Percentiles rank a stretch among this genome's conserved stretches.
These are phyloP conservation scores for Propithecus deckenii DNA, from an alignment of 2,797 vertebrate genomes.

Conservation along the genomic window DNA sequence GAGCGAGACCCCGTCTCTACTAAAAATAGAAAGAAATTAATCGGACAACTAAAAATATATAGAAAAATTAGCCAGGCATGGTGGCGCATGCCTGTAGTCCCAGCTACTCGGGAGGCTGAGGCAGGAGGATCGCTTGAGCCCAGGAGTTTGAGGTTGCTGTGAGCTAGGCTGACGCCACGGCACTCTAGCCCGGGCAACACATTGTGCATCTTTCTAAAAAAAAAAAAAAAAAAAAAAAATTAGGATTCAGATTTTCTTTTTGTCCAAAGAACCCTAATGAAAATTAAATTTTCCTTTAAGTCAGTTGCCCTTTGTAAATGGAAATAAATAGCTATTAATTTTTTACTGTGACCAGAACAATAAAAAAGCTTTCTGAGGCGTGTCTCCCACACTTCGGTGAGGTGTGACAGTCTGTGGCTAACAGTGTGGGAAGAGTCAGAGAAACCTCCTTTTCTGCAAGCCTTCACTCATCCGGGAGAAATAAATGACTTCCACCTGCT, in stretches of 20 bases:
- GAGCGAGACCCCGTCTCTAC: too few species aligned
- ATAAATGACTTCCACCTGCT: neutral
- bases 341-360: neutral
- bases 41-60: too few species aligned
- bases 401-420: neutral
- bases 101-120: too few species aligned
- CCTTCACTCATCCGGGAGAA: neutral
- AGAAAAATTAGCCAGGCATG: too few species aligned
- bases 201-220: too few species aligned
- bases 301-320: neutral
- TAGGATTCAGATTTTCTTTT: neutral
- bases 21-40: too few species aligned
- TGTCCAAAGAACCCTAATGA: neutral
- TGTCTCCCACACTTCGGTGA: rapidly evolving
- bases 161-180: too few species aligned
- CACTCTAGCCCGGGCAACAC: too few species aligned
- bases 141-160: too few species aligned
- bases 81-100: too few species aligned
- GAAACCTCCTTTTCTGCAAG: neutral
- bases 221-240: too few species aligned
- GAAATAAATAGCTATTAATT: neutral
- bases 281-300: neutral
- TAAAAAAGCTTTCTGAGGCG: neutral
- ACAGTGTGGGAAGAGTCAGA: neutral
- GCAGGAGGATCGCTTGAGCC: too few species aligned